These are phyloP conservation scores for Eristalis arbustorum DNA, from an alignment of 2,888 invertebrate genomes.

Conservation along the genomic window DNA sequence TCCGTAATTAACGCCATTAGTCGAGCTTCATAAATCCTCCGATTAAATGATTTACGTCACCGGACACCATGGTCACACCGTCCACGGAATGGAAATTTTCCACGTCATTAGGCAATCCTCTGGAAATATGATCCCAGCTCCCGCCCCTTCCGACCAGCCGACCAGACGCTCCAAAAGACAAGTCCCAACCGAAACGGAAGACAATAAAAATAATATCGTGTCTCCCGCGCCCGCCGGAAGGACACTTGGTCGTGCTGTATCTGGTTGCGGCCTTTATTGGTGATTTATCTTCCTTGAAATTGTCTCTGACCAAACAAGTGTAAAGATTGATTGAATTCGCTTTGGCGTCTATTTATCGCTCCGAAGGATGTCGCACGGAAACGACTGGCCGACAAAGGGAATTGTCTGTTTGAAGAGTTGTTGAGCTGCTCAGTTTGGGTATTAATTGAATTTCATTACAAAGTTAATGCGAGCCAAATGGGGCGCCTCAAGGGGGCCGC, in stretches of 20 bases:
- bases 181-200: not conserved
- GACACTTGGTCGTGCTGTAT: constrained; percentile 18
- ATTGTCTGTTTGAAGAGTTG: not conserved
- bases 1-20: constrained; percentile 32
- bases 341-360: constrained; percentile 26
- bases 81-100: constrained; percentile 14
- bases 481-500: not conserved
- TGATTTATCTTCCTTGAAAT: constrained; percentile 42
- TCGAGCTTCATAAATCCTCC: constrained; percentile 25
- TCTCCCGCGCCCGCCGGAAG: not conserved
- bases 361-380: not conserved
- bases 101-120: constrained; percentile 24
- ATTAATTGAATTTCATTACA: constrained; percentile 23
- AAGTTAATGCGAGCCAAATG: not conserved
- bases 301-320: constrained; percentile 37
- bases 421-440: not conserved
- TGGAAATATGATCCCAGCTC: constrained; percentile 1
- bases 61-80: constrained; percentile 10
- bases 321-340: constrained; percentile 39
- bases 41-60: constrained; percentile 37
- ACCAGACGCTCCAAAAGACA: not conserved
- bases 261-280: constrained; percentile 31
- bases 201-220: constrained; percentile 37
- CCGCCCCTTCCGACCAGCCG: not conserved
- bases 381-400: not conserved